A percentile compares a stretch with the other conserved stretches of the same genome.
phyloP scores from a whole-genome alignment of 2,888 invertebrate species.

The Apamea crenata region DNA sequence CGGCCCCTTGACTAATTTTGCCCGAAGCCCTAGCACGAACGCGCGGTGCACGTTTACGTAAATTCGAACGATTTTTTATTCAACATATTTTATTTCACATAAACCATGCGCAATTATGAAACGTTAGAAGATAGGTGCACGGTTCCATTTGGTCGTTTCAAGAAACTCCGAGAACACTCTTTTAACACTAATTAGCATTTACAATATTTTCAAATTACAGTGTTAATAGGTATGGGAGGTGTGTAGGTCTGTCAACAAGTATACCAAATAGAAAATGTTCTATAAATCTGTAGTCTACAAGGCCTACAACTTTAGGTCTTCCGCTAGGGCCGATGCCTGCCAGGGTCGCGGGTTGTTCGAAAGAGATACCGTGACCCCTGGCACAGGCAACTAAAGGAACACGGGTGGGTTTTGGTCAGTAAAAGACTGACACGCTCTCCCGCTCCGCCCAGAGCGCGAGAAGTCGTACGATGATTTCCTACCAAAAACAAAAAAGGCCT shows the following conservation, averaged over 20 bases:
- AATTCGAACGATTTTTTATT: not conserved
- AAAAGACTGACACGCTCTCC: no score
- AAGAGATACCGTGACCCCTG: no score
- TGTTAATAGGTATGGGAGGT: not conserved
- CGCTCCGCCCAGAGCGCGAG: no score
- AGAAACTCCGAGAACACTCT: no score
- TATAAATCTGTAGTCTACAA: not conserved
- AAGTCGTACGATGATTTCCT: no score
- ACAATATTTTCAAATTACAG: not conserved
- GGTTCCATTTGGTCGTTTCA: not conserved
- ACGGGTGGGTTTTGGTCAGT: no score
- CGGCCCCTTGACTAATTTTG: slow-evolving; percentile 32
- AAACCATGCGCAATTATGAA: not conserved
- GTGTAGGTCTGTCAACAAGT: not conserved
- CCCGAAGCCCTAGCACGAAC: not conserved
- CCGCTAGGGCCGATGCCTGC: no score
- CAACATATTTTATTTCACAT: not conserved
- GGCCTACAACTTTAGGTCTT: no score
- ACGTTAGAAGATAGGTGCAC: not conserved
- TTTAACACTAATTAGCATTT: no score
- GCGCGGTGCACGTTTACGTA: not conserved
- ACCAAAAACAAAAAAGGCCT: no score
- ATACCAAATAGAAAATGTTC: not conserved
- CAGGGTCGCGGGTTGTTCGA: no score
- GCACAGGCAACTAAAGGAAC: no score